Base-by-base conservation (phyloP, 2,888 invertebrate genomes). In the Dysmachus trigonus region DNA sequence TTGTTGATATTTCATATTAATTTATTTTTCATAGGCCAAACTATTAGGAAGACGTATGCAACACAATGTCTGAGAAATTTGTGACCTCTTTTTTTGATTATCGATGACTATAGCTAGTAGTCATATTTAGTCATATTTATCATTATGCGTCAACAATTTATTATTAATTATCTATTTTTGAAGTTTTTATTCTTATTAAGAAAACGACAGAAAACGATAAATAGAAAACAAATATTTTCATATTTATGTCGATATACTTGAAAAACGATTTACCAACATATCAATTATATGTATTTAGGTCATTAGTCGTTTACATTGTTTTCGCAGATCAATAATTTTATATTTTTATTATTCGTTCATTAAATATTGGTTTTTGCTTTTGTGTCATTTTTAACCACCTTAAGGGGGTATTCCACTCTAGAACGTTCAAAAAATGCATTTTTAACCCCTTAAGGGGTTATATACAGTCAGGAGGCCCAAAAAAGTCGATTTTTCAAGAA, bases 51-150 rank as follows among this genome's bases (percentile, higher is more conserved):
- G 38, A 8, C 27, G 22, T 77, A 41, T 77, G 18, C 38, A 38
- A n/a, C 15, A 73, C n/a, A 33, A n/a, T n/a, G 15, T 73, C 33
- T 7, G 2, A n/a, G 6, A 31, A 73, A 33, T n/a, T 1, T 5
- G 31, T 73, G 73, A n/a, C 73, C 73, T 33, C 73, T 73, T 73
- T 73, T 73, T 73, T 73, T 73, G 33, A 73, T 73, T 30, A 73
- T 18, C 33, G 15, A 2, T 31, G 31, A 30, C 31, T n/a, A 73
- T 27, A 73, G 47, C n/a, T n/a, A 15, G 10, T 62, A 7, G 53
- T 62, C 27, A 62, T 62, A 62, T 22, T 62, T 62, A 10, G 15
- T 72, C 2, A 33, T 33, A 13, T 33, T 73, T 73, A 5, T 10
- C 10, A 30, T 27, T 72, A 15, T 47, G 1, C 71, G 71, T 72